Percentiles rank a stretch among this genome's conserved stretches.
Conservation (phyloP, 1,140 invertebrate species). For the Apis cerana region DNA sequence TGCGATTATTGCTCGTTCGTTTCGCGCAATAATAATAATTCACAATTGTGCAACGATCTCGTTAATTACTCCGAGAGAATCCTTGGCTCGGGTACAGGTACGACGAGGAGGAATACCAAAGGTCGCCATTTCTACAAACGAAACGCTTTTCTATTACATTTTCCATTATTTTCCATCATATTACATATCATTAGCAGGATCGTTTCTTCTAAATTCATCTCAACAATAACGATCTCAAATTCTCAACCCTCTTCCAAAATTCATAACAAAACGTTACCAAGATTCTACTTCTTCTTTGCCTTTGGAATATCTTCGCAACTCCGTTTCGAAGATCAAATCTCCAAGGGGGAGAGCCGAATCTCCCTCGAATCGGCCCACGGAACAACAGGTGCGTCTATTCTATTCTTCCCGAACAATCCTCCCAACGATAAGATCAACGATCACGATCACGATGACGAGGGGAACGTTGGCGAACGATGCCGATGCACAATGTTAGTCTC, state of each 20-base stretch:
- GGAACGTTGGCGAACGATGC: neutral
- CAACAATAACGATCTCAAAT: neutral
- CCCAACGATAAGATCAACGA: neutral
- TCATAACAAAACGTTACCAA: too few species aligned
- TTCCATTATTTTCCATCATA: too few species aligned
- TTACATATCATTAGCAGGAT: neutral
- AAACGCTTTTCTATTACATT: neutral
- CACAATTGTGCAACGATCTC: constrained; percentile 30
- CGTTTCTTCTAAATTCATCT: neutral
- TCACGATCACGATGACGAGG: neutral
- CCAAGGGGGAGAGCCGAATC: neutral
- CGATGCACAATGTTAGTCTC: neutral
- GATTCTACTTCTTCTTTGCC: neutral
- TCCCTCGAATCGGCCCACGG: neutral
- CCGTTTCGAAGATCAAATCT: neutral
- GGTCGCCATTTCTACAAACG: constrained; percentile 23
- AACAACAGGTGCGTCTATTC: constrained; percentile 37
- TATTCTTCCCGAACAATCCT: neutral
- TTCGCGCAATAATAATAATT: constrained; percentile 17
- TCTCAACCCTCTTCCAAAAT: neutral
- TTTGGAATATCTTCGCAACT: neutral
- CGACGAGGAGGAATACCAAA: constrained; percentile 11
- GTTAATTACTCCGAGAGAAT: constrained; percentile 16
- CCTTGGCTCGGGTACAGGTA: constrained; percentile 21
- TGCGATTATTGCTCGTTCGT: neutral